Conservation (phyloP, 2,888 invertebrate genomes). For the Phalangium opilio region DNA sequence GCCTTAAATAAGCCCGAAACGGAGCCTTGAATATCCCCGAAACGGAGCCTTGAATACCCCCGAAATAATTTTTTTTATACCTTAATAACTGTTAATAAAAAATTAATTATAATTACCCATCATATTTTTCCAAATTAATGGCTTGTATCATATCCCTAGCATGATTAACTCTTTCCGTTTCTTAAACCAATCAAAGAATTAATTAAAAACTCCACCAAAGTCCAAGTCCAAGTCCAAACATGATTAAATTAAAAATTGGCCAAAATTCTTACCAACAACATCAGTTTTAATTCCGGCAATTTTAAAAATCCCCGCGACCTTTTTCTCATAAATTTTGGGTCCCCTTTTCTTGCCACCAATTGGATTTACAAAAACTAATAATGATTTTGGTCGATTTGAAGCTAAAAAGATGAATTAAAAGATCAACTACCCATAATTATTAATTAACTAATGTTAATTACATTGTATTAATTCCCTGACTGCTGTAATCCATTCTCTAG, state of each 20-base stretch:
- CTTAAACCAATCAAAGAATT: constrained; percentile 18
- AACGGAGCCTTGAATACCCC: no score
- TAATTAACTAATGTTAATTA: no score
- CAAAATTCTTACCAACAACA: constrained; percentile 38
- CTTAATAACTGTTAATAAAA: neutral
- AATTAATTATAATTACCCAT: constrained; percentile 39
- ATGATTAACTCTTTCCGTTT: constrained; percentile 60
- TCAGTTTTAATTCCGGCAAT: constrained; percentile 37
- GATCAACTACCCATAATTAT: no score
- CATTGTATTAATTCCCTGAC: no score
- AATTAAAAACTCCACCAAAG: neutral
- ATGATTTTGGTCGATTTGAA: constrained; percentile 44
- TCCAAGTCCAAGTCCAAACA: no score
- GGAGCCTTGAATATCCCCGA: no score
- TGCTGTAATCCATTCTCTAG: no score
- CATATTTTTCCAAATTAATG: constrained; percentile 26
- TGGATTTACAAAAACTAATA: constrained; percentile 68
- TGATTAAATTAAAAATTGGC: no score
- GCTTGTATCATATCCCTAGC: constrained; percentile 47
- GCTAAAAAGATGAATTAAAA: constrained; percentile 6
- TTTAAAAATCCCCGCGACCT: constrained; percentile 40
- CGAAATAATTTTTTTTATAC: no score
- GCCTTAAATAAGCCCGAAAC: no score
- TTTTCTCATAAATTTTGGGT: constrained; percentile 52
- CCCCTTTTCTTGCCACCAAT: constrained; percentile 63